Conservation (phyloP, 2,113 vertebrate species). For the Spermophilus dauricus region DNA sequence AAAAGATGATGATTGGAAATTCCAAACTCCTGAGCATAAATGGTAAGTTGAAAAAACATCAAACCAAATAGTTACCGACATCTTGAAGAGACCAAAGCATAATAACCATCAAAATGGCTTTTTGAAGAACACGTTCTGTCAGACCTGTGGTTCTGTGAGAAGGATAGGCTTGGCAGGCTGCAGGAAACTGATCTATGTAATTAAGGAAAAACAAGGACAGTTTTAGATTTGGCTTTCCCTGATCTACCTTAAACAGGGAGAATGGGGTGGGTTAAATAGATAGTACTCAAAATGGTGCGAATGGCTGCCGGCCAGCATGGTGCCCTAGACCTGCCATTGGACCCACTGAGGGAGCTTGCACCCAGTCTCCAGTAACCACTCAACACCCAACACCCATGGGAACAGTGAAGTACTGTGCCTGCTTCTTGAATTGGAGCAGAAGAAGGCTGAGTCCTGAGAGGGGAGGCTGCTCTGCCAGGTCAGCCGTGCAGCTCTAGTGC, state of each 20-base stretch:
- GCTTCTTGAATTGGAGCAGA: accelerated
- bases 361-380: neutral
- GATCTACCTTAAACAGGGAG: neutral
- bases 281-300: neutral
- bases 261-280: neutral
- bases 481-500: neutral
- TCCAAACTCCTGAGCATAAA: constrained; percentile 1
- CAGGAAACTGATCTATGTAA: neutral
- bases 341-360: neutral
- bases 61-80: neutral
- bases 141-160: neutral
- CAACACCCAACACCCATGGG: accelerated
- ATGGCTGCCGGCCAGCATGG: neutral
- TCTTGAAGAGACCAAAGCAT: neutral
- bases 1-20: constrained; percentile 24
- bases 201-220: constrained; percentile 49
- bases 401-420: neutral
- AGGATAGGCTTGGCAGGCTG: neutral
- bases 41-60: constrained; percentile 21
- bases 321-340: accelerated
- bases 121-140: neutral
- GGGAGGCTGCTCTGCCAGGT: no score
- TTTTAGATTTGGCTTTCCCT: constrained; percentile 14
- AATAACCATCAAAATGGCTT: neutral
- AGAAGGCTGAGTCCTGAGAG: neutral